Evolutionary conservation across 1,140 invertebrate genomes (phyloP), one percentile per base, ranked within the genome.

Genomic region (Brachionus asplanchnoidis): DNA sequence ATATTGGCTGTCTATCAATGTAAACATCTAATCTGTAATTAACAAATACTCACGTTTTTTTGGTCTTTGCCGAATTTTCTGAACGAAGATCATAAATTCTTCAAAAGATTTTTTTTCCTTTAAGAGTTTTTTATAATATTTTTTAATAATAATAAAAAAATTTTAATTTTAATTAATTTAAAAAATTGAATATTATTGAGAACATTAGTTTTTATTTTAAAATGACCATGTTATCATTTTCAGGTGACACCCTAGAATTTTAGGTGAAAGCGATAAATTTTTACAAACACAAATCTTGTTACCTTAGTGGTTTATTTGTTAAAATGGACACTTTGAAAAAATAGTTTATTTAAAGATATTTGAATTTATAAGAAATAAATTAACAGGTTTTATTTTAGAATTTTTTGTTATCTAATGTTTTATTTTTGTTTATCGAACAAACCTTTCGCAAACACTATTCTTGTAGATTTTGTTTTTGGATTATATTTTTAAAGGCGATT

Each of bases 21-120:
- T 73, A 73, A 73, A 73, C 68, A 73, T 73, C 68, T 73, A 73
- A 73, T 40, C 40, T 32, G 17, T n/a, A 68, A 68, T 28, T 68
- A 60, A 20, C 53, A 60, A 60, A 60, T 68, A 68, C 26, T 68
- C 32, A 68, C 12, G 20, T 68, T 68, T 28, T 36, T 12, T 28
- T 40, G 12, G 1, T 32, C 26, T 40, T 40, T 14, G n/a, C 66
- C 66, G 66, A 32, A 14, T 68, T 40, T 14, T 14, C 12, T 66
- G 12, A 12, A 8, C 26, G 17, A 66, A 4, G 26, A 11, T 66
- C 14, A 12, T 53, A 14, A n/a, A 50, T 5, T 36, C 0, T 7
- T 36, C 32, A 36, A 6, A 6, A 14, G 12, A 2, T 46, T 44
- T 44, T 42, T 44, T 44, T 44, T 44, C 12, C 7, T 44, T 44